Evolutionary conservation across 1,140 invertebrate genomes (phyloP), one percentile per base, ranked within the genome.

Genomic region (Patella vulgata): DNA sequence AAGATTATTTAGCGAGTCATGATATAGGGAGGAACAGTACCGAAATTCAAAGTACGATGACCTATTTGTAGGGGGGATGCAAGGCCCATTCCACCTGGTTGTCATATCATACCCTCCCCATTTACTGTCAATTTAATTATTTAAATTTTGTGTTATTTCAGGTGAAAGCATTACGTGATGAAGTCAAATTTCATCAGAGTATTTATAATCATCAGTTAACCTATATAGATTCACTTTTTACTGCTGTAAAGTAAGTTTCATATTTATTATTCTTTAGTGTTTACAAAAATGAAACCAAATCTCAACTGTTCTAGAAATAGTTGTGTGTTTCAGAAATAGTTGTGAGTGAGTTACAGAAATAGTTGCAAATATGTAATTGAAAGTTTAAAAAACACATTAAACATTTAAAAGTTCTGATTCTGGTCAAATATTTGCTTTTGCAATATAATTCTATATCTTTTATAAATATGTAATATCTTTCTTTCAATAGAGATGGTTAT

Each of bases 131-230:
- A n/a, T n/a, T n/a, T n/a, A n/a, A n/a, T n/a, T n/a, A n/a, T n/a
- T n/a, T n/a, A n/a, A n/a, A n/a, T n/a, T n/a, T n/a, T n/a, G n/a
- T n/a, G 31, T 21, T 25, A 17, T 62, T 64, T 8, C 31, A 73
- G 70, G 40, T 54, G 8, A 63, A 52, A 59, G 63, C 58, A 27
- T 61, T 79, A 39, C 64, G 68, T 64, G 73, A 76, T 36, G 77
- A 79, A 53, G 63, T 79, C 28, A 74, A 71, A 52, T 77, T 78
- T 59, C 77, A 79, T 53, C 66, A 75, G 39, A 61, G 57, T 36
- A 66, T 79, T 0, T 79, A 79, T 52, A 61, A 74, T 33, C 55
- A 76, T 9, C 75, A 79, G 66, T 36, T 78, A 8, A 62, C 71
- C 19, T 79, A 79, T 36, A 62, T 72, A 33, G 63, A 76, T 19